Percentiles rank a stretch among this genome's conserved stretches.
Conservation (phyloP, 2,797 vertebrate genomes). For the Pteropus rufus region DNA sequence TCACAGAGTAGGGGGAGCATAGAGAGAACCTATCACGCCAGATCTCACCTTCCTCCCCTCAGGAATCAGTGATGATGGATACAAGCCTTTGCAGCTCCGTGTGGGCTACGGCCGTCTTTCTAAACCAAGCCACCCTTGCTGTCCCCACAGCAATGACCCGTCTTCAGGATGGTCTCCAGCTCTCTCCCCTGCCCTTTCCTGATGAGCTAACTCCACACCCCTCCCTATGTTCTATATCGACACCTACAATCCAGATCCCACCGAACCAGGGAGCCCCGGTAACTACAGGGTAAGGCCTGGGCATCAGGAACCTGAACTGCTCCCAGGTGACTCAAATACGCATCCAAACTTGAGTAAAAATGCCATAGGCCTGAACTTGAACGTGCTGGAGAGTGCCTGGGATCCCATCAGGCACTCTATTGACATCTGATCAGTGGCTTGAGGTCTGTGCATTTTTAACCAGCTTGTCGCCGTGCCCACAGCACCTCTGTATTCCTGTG, state of each 20-base stretch:
- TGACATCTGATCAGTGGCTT: rapidly evolving
- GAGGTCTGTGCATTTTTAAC: not conserved
- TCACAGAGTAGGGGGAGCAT: not conserved
- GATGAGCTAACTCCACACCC: not conserved
- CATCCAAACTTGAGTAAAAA: not conserved
- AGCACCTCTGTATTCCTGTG: no score
- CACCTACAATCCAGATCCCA: not conserved
- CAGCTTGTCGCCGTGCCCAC: rapidly evolving
- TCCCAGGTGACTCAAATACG: no score
- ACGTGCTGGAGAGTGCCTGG: rapidly evolving
- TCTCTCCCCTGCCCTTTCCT: not conserved
- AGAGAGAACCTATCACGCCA: rapidly evolving
- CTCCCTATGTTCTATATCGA: no score
- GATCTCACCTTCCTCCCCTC: not conserved
- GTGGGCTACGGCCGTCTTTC: not conserved
- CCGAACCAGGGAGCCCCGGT: not conserved
- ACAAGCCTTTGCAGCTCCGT: rapidly evolving
- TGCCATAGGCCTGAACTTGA: not conserved
- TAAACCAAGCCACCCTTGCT: not conserved
- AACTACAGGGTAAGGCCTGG: rapidly evolving
- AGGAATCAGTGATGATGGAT: rapidly evolving
- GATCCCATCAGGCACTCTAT: not conserved
- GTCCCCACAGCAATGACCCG: rapidly evolving
- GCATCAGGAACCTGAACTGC: not conserved
- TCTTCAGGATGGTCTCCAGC: not conserved